Evolutionary conservation across 2,888 invertebrate species (phyloP).

Genomic region (Cerastis leucographa): DNA sequence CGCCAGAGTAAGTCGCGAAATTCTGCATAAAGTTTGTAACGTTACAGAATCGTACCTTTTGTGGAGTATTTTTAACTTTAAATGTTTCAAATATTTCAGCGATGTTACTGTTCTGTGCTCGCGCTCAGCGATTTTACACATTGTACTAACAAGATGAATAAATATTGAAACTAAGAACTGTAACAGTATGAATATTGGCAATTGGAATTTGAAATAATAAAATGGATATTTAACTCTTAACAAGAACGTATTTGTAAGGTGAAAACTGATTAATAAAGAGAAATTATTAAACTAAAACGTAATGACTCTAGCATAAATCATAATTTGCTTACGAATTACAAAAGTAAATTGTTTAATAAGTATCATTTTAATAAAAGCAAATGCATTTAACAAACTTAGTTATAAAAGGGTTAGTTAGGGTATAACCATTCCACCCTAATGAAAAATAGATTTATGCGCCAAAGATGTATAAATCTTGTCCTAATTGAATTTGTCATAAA

Average conservation of each 20-base stretch:
- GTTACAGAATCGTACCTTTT: slow-evolving; percentile 63
- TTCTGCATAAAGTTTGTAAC: slow-evolving; percentile 71
- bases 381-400: slow-evolving; percentile 80
- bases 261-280: neutral
- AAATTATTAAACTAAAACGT: neutral
- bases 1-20: slow-evolving; percentile 50
- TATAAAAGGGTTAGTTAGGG: slow-evolving; percentile 73
- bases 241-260: neutral
- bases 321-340: slow-evolving; percentile 60
- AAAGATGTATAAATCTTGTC: slow-evolving; percentile 84
- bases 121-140: slow-evolving; percentile 24
- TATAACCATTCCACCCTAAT: slow-evolving; percentile 69
- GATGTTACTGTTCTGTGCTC: slow-evolving; percentile 37
- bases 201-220: slow-evolving; percentile 1
- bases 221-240: slow-evolving; percentile 3
- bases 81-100: slow-evolving; percentile 45
- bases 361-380: slow-evolving; percentile 73
- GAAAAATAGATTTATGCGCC: slow-evolving; percentile 77
- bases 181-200: neutral
- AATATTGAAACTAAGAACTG: slow-evolving; percentile 36
- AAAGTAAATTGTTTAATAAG: slow-evolving; percentile 65
- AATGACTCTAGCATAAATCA: slow-evolving; percentile 1
- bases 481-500: slow-evolving; percentile 90
- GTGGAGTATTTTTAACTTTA: slow-evolving; percentile 59
- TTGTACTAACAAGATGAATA: slow-evolving; percentile 25